Evolutionary conservation across 2,113 vertebrate species (phyloP), one percentile per base, ranked within the genome.

Genomic region (Ifrita kowaldi): DNA sequence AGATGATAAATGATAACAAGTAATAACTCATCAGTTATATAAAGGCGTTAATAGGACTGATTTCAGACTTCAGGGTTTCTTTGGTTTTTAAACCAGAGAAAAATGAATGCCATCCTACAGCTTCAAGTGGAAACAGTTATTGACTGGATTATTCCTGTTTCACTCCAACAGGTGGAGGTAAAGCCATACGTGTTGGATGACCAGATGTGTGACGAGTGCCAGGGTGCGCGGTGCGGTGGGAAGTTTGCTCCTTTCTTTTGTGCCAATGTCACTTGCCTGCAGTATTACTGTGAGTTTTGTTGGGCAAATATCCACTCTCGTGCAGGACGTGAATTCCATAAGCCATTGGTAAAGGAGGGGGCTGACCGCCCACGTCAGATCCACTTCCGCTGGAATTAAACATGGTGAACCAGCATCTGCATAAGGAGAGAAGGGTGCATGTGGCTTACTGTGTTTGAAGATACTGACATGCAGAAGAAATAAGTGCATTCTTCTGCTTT

Each of bases 201-300:
- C 94, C 99, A 99, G 99, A 99, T 99, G 97, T 99, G 99, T 73
- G 99, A 99, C 18, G 99, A 99, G 93, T 99, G 99, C 97, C 99
- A 99, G 98, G 99, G 99, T 2, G 99, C 99, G 2, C 99, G 99
- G 89, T 99, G 99, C 14, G 98, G 99, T 49, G 99, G 99, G 26
- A 99, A 99, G 94, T 99, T 99, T 49, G 99, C 99, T 76, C 99
- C 99, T 78, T 99, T 99, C 95, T 99, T 99, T 94, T 99, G 99
- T 98, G 99, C 99, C 97, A 99, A 99, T 88, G 99, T 99, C 98
- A 99, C 99, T 98, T 99, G 99, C 97, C 99, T 99, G 98, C 99
- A 99, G 98, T 99, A 99, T 98, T 99, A 99, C 98, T 99, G 99
- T 95, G 99, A 99, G 98, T 99, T 99, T 98, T 99, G 99, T 98